phyloP scores from a whole-genome alignment of 2,888 invertebrate genomes.

The Drosophila ezoana region DNA sequence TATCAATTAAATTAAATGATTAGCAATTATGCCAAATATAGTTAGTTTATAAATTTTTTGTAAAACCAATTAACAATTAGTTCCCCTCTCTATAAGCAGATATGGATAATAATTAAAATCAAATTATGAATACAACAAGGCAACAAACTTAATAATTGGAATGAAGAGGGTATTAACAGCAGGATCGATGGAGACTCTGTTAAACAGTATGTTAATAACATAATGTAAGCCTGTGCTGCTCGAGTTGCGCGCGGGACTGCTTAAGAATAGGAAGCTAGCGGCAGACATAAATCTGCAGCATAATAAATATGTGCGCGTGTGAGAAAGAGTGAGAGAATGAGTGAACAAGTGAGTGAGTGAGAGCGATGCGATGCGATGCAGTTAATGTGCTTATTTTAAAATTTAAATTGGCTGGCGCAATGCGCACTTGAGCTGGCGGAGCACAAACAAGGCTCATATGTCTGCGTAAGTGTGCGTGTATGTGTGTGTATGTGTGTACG shows the following conservation, averaged over 20 bases:
- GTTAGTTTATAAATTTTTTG: conserved; percentile 79
- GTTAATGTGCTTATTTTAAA: conserved; percentile 82
- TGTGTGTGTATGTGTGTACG: conserved; percentile 18
- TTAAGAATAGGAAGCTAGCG: not conserved
- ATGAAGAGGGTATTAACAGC: not conserved
- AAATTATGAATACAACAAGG: conserved; percentile 46
- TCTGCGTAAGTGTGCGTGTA: conserved; percentile 1
- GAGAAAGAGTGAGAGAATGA: not conserved
- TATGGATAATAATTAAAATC: conserved; percentile 75
- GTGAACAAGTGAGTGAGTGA: not conserved
- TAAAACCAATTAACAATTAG: conserved; percentile 73
- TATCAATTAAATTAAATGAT: conserved; percentile 73
- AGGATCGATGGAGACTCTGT: not conserved
- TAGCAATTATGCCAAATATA: conserved; percentile 66
- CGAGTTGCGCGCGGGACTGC: not conserved
- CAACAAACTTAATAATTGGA: not conserved
- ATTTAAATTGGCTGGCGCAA: conserved; percentile 81
- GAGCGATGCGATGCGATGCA: conserved; percentile 54
- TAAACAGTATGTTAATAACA: not conserved
- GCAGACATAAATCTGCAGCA: conserved; percentile 62
- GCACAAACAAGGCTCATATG: conserved; percentile 1
- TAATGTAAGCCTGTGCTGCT: conserved; percentile 1
- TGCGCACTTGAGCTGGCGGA: conserved; percentile 56
- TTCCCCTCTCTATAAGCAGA: conserved; percentile 74
- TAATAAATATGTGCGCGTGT: conserved; percentile 62